A percentile compares a stretch with the other conserved stretches of the same genome.
These are phyloP conservation scores for Adoxophyes honmai DNA, from an alignment of 1,140 invertebrate species.

Conservation along the genomic window DNA sequence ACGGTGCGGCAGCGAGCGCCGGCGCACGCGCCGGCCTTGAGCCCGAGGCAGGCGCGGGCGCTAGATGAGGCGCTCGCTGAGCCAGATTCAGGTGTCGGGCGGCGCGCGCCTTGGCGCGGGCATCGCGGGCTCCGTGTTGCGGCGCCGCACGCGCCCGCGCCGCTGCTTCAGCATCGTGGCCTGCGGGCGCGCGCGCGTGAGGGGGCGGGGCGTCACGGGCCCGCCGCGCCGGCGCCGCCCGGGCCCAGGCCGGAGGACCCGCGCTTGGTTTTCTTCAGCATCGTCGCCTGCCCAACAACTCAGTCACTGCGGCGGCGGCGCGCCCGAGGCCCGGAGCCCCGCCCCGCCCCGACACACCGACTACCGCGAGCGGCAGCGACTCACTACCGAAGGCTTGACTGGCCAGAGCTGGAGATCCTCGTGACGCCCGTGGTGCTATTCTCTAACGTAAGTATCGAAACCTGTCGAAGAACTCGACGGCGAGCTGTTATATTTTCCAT, in stretches of 20 bases:
- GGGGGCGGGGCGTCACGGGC: conserved; percentile 69
- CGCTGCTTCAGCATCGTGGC: conserved; percentile 93
- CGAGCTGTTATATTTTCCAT: too few species aligned
- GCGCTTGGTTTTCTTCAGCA: conserved; percentile 97
- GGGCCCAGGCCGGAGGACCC: conserved; percentile 77
- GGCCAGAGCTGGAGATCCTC: too few species aligned
- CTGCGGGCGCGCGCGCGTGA: conserved; percentile 80
- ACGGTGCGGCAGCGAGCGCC: conserved; percentile 72
- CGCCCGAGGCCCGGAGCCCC: conserved; percentile 21
- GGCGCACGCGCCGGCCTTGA: conserved; percentile 68
- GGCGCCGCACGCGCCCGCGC: conserved; percentile 95
- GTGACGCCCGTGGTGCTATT: too few species aligned
- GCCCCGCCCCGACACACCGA: conserved; percentile 20
- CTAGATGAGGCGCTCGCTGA: conserved; percentile 82
- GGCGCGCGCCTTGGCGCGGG: conserved; percentile 79
- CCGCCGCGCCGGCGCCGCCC: conserved; percentile 48
- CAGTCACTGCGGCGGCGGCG: conserved; percentile 33
- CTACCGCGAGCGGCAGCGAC: background rate
- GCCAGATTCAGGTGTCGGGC: conserved; percentile 79
- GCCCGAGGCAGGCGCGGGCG: conserved; percentile 80
- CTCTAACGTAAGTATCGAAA: too few species aligned
- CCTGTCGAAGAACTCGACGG: too few species aligned
- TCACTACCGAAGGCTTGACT: too few species aligned
- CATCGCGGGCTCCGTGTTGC: conserved; percentile 95
- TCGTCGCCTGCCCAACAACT: conserved; percentile 83